Evolutionary conservation across 2,113 vertebrate genomes (phyloP).

Genomic region (Chionodraco myersi): DNA sequence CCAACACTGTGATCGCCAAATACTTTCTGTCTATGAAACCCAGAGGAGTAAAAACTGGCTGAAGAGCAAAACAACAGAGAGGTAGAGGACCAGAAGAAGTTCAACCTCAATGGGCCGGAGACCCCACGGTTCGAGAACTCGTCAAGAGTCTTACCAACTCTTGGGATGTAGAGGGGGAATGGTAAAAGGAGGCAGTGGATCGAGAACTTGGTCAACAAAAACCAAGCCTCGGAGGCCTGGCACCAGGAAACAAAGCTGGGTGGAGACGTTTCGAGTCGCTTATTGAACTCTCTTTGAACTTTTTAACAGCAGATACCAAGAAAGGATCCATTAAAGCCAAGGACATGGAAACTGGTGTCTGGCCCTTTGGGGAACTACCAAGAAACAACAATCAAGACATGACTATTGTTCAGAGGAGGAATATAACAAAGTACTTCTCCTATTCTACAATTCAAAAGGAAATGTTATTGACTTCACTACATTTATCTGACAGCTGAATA

Average conservation of each 20-base stretch:
- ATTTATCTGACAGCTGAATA: too few relatives aligned
- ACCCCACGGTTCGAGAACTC: neutral
- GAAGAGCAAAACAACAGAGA: conserved; percentile 45
- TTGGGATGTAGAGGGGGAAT: neutral
- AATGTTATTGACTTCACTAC: too few relatives aligned
- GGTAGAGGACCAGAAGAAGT: conserved; percentile 15
- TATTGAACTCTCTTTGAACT: conserved; percentile 27
- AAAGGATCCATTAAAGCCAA: conserved; percentile 9
- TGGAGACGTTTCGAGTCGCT: neutral
- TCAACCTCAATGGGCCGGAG: neutral
- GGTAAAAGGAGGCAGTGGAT: neutral
- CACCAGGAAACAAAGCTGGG: conserved; percentile 1
- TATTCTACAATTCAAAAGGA: too few relatives aligned
- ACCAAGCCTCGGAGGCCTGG: neutral
- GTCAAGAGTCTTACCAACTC: neutral
- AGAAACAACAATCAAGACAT: neutral
- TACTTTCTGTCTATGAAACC: neutral
- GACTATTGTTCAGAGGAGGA: too few relatives aligned
- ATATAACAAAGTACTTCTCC: too few relatives aligned
- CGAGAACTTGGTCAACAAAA: conserved; percentile 8
- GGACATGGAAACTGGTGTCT: neutral
- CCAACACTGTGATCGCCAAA: conserved; percentile 54
- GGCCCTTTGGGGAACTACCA: neutral
- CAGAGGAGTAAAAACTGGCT: conserved; percentile 9
- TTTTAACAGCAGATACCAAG: neutral